A percentile compares a stretch with the other conserved stretches of the same genome.
phyloP scores from a whole-genome alignment of 2,113 vertebrate genomes.

The Furnarius figulus region DNA sequence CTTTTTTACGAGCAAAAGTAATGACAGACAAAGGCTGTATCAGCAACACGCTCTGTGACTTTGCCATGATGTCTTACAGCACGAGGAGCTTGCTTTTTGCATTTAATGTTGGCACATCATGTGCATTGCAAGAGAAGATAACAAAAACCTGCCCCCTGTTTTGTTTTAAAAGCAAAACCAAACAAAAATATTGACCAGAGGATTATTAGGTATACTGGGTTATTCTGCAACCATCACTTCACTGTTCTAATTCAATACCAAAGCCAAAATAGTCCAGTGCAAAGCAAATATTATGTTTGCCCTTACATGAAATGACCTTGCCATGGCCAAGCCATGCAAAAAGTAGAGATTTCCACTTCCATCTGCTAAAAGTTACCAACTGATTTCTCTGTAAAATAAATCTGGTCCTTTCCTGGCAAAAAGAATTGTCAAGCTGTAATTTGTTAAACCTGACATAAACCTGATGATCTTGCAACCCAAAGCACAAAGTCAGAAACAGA shows the following conservation, averaged over 20 bases:
- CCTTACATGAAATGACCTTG: not conserved
- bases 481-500: not conserved
- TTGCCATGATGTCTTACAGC: not conserved
- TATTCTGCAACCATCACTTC: not conserved
- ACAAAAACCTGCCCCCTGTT: not conserved
- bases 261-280: not conserved
- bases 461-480: not conserved
- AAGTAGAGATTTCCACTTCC: not conserved
- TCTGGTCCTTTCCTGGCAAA: not conserved
- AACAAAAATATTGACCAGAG: not conserved
- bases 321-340: not conserved
- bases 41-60: not conserved
- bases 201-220: not conserved
- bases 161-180: not conserved
- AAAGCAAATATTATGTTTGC: not conserved
- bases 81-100: not conserved
- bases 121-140: not conserved
- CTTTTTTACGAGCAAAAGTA: not conserved
- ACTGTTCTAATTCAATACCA: not conserved
- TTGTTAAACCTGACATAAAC: not conserved
- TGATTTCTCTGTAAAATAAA: slow-evolving; percentile 25
- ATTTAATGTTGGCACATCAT: not conserved
- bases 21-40: not conserved
- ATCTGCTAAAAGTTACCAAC: not conserved
- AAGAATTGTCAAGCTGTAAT: not conserved